These are phyloP conservation scores for Rhinopithecus roxellana DNA, from an alignment of 2,113 vertebrate species.

Conservation along the genomic window DNA sequence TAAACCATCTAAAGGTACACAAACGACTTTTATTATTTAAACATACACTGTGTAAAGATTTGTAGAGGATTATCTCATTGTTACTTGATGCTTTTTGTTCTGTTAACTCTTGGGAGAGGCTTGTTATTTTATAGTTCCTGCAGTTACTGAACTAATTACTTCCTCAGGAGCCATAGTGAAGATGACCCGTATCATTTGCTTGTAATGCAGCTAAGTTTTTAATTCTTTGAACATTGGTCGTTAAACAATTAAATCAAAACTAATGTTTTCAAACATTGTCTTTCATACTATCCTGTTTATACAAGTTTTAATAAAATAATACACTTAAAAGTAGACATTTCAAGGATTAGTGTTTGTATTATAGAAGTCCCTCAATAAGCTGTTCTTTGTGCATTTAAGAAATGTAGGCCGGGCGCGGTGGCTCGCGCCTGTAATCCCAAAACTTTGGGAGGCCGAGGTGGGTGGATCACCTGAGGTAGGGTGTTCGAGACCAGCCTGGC, in stretches of 20 bases:
- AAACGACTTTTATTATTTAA: conserved; percentile 85
- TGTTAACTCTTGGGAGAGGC: conserved; percentile 68
- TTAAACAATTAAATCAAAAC: conserved; percentile 60
- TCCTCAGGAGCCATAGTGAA: not conserved
- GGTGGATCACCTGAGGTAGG: no score
- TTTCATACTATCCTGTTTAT: conserved; percentile 13
- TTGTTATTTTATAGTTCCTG: conserved; percentile 62
- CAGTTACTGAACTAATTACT: conserved; percentile 25
- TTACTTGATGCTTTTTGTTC: conserved; percentile 76
- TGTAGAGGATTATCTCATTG: conserved; percentile 77
- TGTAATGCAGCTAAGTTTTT: conserved; percentile 32
- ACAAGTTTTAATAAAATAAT: conserved; percentile 25
- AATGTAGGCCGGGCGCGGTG: not conserved
- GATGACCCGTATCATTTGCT: conserved; percentile 33
- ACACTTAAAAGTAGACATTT: conserved; percentile 22
- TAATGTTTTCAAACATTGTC: not conserved
- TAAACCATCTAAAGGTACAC: conserved; percentile 88
- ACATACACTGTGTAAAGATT: conserved; percentile 83
- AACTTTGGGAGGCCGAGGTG: no score
- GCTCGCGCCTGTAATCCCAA: no score
- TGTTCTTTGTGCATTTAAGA: conserved; percentile 46
- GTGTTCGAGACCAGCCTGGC: no score
- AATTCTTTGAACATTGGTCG: conserved; percentile 35
- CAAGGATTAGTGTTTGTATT: not conserved
- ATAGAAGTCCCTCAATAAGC: not conserved